Conservation (phyloP, 1,140 invertebrate genomes). For the Polypedilum vanderplanki region DNA sequence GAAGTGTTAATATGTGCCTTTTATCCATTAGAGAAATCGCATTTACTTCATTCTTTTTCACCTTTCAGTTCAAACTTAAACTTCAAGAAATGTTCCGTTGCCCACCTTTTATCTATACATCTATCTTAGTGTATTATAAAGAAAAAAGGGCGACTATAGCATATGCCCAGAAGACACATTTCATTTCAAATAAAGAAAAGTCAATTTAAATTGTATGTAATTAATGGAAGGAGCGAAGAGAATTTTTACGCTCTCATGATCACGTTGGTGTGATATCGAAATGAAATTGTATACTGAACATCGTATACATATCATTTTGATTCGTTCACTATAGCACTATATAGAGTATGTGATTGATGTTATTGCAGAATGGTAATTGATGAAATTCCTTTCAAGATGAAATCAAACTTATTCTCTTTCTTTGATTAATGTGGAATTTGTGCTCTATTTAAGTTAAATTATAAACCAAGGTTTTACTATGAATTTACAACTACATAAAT, state of each 20-base stretch:
- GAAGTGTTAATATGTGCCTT: slow-evolving; percentile 9
- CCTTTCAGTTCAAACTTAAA: not conserved
- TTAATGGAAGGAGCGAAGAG: not conserved
- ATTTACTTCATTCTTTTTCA: not conserved
- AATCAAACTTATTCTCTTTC: not conserved
- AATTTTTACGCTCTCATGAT: not conserved
- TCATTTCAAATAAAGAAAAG: not conserved
- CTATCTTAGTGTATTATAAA: not conserved
- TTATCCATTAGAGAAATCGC: slow-evolving; percentile 12
- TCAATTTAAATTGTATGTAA: slow-evolving; percentile 14
- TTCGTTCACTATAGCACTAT: not conserved
- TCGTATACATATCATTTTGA: not conserved
- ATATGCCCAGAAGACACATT: not conserved
- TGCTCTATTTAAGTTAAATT: no score
- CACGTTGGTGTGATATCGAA: not conserved
- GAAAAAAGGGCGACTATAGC: not conserved
- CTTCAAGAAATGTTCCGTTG: not conserved
- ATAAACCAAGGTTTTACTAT: no score
- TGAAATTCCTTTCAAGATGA: not conserved
- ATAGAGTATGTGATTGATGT: not conserved
- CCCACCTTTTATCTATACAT: slow-evolving; percentile 2
- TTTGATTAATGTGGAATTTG: no score
- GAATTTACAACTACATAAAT: no score
- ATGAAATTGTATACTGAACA: not conserved
- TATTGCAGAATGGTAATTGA: not conserved